phyloP scores from a whole-genome alignment of 2,888 invertebrate species.

The Epinotia bilunana region DNA sequence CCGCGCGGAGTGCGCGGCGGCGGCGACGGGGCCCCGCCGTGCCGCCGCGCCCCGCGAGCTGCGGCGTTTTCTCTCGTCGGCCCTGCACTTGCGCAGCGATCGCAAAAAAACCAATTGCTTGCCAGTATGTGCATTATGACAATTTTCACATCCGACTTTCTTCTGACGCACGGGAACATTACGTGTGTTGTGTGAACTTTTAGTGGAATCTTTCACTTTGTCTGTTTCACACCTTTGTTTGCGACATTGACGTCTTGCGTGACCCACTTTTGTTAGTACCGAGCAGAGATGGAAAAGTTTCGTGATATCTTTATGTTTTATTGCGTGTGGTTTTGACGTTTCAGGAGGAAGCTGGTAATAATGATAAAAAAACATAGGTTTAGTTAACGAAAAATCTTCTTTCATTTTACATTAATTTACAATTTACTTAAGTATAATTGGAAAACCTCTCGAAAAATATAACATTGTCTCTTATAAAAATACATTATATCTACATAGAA shows the following conservation, averaged over 20 bases:
- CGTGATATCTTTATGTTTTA: constrained; percentile 6
- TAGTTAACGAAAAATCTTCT: constrained; percentile 80
- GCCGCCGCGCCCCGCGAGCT: constrained; percentile 51
- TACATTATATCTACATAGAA: constrained; percentile 56
- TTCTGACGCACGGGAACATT: constrained; percentile 55
- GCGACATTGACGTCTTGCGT: constrained; percentile 61
- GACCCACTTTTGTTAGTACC: constrained; percentile 51
- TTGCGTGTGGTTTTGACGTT: not conserved
- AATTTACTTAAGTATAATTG: constrained; percentile 70
- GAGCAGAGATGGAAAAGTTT: constrained; percentile 54
- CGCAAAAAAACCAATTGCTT: constrained; percentile 73
- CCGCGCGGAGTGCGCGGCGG: constrained; percentile 50
- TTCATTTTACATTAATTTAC: constrained; percentile 85
- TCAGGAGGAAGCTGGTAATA: not conserved
- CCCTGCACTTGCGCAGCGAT: constrained; percentile 55
- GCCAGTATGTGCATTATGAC: constrained; percentile 72
- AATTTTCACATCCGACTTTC: constrained; percentile 84
- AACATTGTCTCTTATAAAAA: constrained; percentile 70
- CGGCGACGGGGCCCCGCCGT: constrained; percentile 56
- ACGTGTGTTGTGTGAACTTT: constrained; percentile 60
- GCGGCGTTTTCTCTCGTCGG: constrained; percentile 62
- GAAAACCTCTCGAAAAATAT: constrained; percentile 76
- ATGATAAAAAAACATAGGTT: constrained; percentile 53
- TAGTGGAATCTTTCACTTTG: constrained; percentile 61
- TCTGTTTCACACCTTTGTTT: constrained; percentile 75